These are phyloP conservation scores for Eurystomus gularis DNA, from an alignment of 2,113 vertebrate genomes.

Conservation along the genomic window DNA sequence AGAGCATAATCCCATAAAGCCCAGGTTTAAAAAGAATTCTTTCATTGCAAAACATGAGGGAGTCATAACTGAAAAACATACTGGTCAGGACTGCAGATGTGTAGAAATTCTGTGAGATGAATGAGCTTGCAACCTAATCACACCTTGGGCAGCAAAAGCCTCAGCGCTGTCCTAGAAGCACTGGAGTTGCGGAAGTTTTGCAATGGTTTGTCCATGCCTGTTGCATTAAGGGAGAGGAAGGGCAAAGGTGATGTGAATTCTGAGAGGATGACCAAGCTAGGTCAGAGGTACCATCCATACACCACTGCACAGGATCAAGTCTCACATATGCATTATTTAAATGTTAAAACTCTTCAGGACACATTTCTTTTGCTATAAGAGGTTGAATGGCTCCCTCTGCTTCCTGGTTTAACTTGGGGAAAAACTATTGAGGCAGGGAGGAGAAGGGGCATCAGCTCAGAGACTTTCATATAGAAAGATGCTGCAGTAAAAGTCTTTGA, in stretches of 20 bases:
- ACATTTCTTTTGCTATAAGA: neutral
- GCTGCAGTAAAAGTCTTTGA: neutral
- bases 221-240: neutral
- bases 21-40: neutral
- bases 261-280: neutral
- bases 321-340: neutral
- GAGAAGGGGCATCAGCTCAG: neutral
- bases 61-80: conserved; percentile 8
- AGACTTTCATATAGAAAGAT: neutral
- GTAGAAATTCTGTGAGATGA: neutral
- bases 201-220: neutral
- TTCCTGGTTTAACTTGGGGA: neutral
- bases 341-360: neutral
- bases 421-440: neutral
- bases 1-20: neutral
- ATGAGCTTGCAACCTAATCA: neutral
- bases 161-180: neutral
- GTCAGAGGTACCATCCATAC: neutral
- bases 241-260: neutral
- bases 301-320: neutral
- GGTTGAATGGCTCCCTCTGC: neutral
- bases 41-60: neutral
- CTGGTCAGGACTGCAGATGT: neutral
- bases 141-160: neutral
- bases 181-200: neutral